Percentiles rank a stretch among this genome's conserved stretches.
Conservation (phyloP, 1,140 invertebrate genomes). For the Microplitis demolitor region DNA sequence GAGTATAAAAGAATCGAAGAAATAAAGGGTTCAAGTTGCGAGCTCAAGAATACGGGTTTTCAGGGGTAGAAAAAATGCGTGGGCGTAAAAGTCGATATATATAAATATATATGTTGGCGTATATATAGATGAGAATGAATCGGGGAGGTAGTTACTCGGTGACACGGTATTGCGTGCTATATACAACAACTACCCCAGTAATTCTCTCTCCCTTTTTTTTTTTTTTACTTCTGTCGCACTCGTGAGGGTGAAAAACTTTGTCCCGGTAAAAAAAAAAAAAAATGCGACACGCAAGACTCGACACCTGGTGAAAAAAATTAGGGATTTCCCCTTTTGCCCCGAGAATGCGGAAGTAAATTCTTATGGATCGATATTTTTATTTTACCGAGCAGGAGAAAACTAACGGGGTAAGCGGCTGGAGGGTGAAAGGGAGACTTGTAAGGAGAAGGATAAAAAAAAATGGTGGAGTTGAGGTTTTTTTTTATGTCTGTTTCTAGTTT, state of each 20-base stretch:
- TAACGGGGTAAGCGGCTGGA: background rate
- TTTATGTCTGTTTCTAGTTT: background rate
- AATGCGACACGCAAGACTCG: background rate
- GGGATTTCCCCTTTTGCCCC: background rate
- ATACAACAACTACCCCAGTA: constrained; percentile 3
- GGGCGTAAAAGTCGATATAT: background rate
- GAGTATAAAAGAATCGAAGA: background rate
- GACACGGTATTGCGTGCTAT: constrained; percentile 1
- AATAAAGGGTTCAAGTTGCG: background rate
- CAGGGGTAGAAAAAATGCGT: background rate
- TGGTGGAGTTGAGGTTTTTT: too few relatives aligned
- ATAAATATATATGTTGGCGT: background rate
- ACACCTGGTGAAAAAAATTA: constrained; percentile 2
- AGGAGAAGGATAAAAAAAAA: too few relatives aligned
- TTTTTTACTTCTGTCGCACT: background rate
- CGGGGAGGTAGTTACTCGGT: background rate
- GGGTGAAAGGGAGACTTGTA: background rate
- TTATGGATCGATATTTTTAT: constrained; percentile 19
- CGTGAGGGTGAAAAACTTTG: background rate
- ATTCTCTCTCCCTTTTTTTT: background rate
- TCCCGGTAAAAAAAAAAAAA: background rate
- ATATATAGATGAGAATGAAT: constrained; percentile 4
- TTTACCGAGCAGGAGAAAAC: background rate
- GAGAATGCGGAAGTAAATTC: constrained; percentile 23
- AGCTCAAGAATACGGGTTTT: background rate